These are phyloP conservation scores for Grapholita molesta DNA, from an alignment of 1,140 invertebrate species.

Conservation along the genomic window DNA sequence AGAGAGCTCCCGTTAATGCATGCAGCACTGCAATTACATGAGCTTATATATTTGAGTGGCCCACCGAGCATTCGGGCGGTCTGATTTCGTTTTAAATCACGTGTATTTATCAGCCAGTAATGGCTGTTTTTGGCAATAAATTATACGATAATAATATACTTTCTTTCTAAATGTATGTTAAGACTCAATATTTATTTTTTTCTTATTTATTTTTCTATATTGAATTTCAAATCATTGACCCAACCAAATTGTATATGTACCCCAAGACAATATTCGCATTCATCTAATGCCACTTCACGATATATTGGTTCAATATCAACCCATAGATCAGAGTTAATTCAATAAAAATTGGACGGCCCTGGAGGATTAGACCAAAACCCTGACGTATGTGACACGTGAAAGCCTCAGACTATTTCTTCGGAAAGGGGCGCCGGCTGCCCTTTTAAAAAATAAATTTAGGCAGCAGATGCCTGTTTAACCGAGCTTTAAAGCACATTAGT, in stretches of 20 bases:
- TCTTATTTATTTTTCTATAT: conserved; percentile 35
- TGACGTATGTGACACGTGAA: conserved; percentile 69
- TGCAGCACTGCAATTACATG: conserved; percentile 2
- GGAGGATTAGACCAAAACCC: conserved; percentile 66
- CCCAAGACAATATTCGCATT: conserved; percentile 42
- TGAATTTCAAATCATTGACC: conserved; percentile 35
- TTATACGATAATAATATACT: neutral
- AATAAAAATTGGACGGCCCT: conserved; percentile 72
- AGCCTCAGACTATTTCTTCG: conserved; percentile 60
- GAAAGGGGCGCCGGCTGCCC: conserved; percentile 37
- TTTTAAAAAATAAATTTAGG: conserved; percentile 66
- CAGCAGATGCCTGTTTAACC: conserved; percentile 23
- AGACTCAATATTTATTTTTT: conserved; percentile 20
- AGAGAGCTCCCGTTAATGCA: conserved; percentile 24
- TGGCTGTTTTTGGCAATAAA: neutral
- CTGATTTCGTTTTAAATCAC: conserved; percentile 10
- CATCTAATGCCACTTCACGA: conserved; percentile 46
- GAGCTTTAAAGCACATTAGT: neutral
- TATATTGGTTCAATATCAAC: conserved; percentile 63
- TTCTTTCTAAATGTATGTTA: neutral
- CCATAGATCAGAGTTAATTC: conserved; percentile 61
- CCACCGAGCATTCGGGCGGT: neutral
- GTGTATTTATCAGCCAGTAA: conserved; percentile 1
- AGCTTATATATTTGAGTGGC: neutral
- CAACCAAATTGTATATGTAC: conserved; percentile 20